Evolutionary conservation across 2,113 vertebrate species (phyloP), one percentile per base, ranked within the genome.

Genomic region (Paralichthys olivaceus): DNA sequence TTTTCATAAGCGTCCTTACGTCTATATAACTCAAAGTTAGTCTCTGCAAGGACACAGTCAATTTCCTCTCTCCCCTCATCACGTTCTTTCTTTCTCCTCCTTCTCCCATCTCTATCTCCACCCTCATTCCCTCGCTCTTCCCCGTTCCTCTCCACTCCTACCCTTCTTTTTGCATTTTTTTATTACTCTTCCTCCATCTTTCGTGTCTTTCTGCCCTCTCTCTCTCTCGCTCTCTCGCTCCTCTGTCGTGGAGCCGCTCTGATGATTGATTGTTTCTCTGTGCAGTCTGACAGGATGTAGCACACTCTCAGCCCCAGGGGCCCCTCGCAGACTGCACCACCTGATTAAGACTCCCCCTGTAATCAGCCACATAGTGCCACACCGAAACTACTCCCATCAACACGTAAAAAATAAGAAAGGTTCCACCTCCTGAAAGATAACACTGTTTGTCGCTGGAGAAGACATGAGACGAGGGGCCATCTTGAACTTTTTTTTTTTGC

Each of bases 231-330:
- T 82, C 75, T 53, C 83, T 80, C 75, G 77, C 81, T 84, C 75
- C 84, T 87, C 87, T 82, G 81, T 91, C 88, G 90, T 80, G 58
- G 29, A 94, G 92, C 93, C 87, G 69, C 87, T 93, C 94, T 89
- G 92, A 95, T 98, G 97, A 99, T 96, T 95, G 96, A 99, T 97
- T 98, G 96, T 96, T 97, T 96, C 94, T 95, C 96, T 93, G 94
- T 56, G 20, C 91, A 94, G 94, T 90, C 94, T 96, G 97, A 97
- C 93, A 95, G 93, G 89, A 93, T 96, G 94, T 95, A 95, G 91
- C 94, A 96, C 95, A 95, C 95, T 93, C 94, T 92, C 86, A 93
- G 94, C 96, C 97, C 95, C 95, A 88, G 94, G 96, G 96, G 94
- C 94, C 94, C 89, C 47, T 29, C 75, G 94, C 94, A 92, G 92